These are phyloP conservation scores for Paragorgia papillata DNA, from an alignment of 92 coral and sea anemone species.

Conservation along the genomic window DNA sequence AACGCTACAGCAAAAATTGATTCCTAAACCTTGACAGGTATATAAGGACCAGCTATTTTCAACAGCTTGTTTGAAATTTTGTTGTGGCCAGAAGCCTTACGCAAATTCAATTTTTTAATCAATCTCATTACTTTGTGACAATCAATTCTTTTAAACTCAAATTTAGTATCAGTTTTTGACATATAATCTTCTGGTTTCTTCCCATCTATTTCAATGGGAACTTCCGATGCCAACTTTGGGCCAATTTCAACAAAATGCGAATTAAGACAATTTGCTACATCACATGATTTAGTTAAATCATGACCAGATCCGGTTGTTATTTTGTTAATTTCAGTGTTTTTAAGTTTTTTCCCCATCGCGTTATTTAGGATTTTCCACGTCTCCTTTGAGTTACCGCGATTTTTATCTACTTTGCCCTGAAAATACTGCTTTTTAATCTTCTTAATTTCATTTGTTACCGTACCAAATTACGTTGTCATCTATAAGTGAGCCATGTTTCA, in stretches of 20 bases:
- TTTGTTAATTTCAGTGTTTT: constrained; percentile 13
- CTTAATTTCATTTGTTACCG: constrained; percentile 27
- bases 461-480: constrained; percentile 25
- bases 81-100: constrained; percentile 17
- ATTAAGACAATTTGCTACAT: constrained; percentile 38
- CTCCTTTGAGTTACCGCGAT: constrained; percentile 29
- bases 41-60: constrained; percentile 15
- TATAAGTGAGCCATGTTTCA: constrained; percentile 22
- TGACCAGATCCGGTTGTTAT: background rate
- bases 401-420: constrained; percentile 12
- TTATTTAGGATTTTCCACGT: constrained; percentile 34
- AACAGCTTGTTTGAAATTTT: constrained; percentile 6
- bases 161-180: background rate
- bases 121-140: too few species aligned
- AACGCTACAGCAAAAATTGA: too few species aligned
- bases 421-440: constrained; percentile 24
- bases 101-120: background rate
- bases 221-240: constrained; percentile 11
- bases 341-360: constrained; percentile 28
- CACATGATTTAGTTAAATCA: background rate
- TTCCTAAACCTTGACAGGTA: too few species aligned
- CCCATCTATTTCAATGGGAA: constrained; percentile 5
- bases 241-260: constrained; percentile 21
- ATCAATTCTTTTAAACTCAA: constrained; percentile 22
- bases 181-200: constrained; percentile 1